These are phyloP conservation scores for Bos indicus DNA, from an alignment of 2,113 vertebrate genomes.

Conservation along the genomic window DNA sequence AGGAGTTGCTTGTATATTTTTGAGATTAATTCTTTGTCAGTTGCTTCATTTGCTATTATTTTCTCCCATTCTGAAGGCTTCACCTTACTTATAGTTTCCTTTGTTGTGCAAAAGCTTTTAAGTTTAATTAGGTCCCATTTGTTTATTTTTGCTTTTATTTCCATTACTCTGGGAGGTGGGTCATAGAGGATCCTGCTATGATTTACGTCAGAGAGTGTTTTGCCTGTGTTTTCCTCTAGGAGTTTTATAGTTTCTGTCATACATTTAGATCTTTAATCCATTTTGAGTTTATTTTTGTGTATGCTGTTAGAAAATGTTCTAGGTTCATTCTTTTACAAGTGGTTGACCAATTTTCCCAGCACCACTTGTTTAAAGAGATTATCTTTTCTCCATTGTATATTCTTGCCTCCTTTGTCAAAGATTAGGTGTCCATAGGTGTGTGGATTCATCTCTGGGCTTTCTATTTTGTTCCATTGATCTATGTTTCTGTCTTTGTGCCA, in stretches of 20 bases:
- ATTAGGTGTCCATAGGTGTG: accelerated
- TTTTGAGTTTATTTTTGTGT: not conserved
- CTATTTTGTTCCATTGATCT: not conserved
- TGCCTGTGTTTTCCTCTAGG: not conserved
- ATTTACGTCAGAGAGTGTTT: not conserved
- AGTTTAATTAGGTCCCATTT: not conserved
- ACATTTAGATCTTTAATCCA: not conserved
- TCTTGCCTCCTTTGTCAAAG: not conserved
- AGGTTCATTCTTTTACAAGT: not conserved
- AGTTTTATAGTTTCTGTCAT: not conserved
- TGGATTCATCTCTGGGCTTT: not conserved
- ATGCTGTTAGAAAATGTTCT: not conserved
- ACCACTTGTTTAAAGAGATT: not conserved
- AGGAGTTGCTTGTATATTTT: too few species aligned
- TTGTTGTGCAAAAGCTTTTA: not conserved
- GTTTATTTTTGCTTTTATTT: not conserved
- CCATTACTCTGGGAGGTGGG: not conserved
- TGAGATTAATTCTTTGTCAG: too few species aligned
- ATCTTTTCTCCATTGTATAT: not conserved
- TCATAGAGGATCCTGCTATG: not conserved
- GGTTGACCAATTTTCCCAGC: not conserved
- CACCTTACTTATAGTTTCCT: too few species aligned
- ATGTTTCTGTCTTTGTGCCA: not conserved
- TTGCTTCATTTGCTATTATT: too few species aligned
- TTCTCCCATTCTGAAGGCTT: too few species aligned